Conservation (phyloP, 2,113 vertebrate species). For the Urocynchramus pylzowi region DNA sequence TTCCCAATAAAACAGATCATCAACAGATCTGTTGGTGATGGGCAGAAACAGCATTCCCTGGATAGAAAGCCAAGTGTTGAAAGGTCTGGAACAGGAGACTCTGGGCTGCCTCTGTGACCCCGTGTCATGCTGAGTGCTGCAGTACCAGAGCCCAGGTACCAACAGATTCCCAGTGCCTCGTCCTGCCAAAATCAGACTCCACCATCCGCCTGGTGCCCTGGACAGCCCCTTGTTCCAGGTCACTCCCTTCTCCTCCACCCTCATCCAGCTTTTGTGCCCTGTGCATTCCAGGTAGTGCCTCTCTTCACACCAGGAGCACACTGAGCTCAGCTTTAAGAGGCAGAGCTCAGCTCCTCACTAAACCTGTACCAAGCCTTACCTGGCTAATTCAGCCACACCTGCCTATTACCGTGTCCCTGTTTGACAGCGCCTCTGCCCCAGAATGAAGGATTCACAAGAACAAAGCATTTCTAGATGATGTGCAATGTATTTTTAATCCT, state of each 20-base stretch:
- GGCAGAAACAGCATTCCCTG: background rate
- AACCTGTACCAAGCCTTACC: background rate
- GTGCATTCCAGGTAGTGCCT: background rate
- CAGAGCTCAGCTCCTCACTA: background rate
- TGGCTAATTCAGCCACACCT: background rate
- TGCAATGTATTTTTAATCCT: background rate
- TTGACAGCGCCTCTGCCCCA: fast-evolving
- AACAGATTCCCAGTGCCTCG: background rate
- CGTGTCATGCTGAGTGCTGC: background rate
- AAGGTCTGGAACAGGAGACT: background rate
- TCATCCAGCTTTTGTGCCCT: background rate
- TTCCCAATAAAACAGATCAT: background rate
- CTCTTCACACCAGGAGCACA: background rate
- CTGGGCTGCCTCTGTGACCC: background rate
- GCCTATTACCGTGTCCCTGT: background rate
- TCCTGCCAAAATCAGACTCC: background rate
- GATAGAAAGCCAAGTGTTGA: background rate
- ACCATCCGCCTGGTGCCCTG: fast-evolving
- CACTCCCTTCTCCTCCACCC: background rate
- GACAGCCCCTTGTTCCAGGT: background rate
- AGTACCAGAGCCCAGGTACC: background rate
- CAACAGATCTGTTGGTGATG: too few relatives aligned
- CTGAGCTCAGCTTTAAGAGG: background rate
- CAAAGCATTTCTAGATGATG: background rate
- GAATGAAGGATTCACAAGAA: background rate